phyloP scores from a whole-genome alignment of 64 coral and sea anemone species.

The Orbicella faveolata region DNA sequence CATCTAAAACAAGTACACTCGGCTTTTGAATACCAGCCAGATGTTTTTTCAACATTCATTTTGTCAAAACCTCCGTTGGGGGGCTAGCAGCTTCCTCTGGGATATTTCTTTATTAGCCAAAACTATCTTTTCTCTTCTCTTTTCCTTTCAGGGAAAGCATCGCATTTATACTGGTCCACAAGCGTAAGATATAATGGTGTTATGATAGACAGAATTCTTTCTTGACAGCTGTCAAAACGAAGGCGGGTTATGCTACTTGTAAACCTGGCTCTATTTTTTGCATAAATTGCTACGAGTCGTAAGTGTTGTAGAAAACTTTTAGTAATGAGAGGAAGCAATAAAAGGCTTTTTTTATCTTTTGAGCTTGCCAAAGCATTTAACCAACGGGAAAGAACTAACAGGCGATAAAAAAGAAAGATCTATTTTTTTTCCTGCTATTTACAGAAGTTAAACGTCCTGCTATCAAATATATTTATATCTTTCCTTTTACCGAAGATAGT shows the following conservation, averaged over 20 bases:
- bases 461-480: neutral
- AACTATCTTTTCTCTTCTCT: neutral
- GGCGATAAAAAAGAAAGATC: neutral
- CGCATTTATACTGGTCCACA: neutral
- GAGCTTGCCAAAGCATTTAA: neutral
- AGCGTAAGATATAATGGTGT: too few relatives aligned
- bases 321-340: too few relatives aligned
- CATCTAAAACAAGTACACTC: neutral
- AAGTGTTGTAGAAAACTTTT: too few relatives aligned
- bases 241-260: too few relatives aligned
- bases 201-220: too few relatives aligned
- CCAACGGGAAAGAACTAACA: neutral
- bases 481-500: neutral
- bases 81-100: neutral
- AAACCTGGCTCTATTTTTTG: too few relatives aligned
- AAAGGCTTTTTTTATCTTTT: neutral
- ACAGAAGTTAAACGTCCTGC: neutral
- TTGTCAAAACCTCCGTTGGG: neutral
- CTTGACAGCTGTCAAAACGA: too few relatives aligned
- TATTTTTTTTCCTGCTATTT: neutral
- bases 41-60: constrained; percentile 1
- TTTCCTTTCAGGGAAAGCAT: neutral
- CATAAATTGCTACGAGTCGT: too few relatives aligned
- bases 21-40: neutral
- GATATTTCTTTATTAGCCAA: neutral